Evolutionary conservation across 2,797 vertebrate genomes (phyloP).

Genomic region (Petrocephalus schoutedeni): DNA sequence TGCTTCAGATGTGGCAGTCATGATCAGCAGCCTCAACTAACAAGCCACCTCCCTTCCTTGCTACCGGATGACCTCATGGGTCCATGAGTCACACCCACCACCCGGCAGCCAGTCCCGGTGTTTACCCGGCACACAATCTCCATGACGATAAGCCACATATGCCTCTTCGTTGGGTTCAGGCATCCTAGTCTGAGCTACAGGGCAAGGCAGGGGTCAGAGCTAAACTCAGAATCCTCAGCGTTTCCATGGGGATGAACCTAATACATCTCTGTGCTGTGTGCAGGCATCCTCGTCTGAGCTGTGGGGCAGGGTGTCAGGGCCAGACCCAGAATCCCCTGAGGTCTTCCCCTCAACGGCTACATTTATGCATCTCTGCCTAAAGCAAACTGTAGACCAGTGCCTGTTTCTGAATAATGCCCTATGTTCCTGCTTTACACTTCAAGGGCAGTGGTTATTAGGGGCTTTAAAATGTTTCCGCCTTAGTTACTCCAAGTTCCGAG

Average conservation of each 20-base stretch:
- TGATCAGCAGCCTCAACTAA: not conserved
- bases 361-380: no score
- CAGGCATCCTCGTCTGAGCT: not conserved
- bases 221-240: not conserved
- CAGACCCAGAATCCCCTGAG: not conserved
- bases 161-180: not conserved
- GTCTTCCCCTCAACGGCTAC: not conserved
- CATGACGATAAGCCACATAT: not conserved
- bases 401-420: not conserved
- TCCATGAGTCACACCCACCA: not conserved
- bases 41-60: not conserved
- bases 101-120: not conserved
- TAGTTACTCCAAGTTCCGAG: not conserved
- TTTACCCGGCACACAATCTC: not conserved
- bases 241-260: not conserved
- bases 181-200: not conserved
- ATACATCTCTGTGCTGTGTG: not conserved
- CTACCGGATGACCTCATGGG: conserved; percentile 10
- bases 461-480: not conserved
- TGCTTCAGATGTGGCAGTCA: not conserved
- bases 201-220: not conserved
- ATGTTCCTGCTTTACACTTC: not conserved
- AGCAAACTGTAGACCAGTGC: not conserved
- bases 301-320: not conserved
- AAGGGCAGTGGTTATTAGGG: not conserved